phyloP scores from a whole-genome alignment of 2,888 invertebrate genomes.

The Napeogenes inachia region DNA sequence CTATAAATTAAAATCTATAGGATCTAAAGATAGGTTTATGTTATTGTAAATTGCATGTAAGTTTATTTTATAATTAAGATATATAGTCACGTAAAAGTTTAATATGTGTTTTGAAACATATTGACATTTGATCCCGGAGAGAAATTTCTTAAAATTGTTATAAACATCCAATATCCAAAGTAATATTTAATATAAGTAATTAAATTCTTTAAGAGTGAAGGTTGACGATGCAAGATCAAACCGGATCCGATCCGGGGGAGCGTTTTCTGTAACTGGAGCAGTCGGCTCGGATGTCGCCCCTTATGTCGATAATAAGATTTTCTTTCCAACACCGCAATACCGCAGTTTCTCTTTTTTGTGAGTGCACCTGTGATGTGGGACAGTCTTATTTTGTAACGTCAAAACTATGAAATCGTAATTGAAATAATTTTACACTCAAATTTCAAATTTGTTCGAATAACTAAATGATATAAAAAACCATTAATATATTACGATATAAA shows the following conservation, averaged over 20 bases:
- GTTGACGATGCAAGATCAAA: conserved; percentile 65
- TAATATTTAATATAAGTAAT: conserved; percentile 51
- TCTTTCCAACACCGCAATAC: conserved; percentile 63
- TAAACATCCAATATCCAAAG: conserved; percentile 38
- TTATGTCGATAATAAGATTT: conserved; percentile 73
- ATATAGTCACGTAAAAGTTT: not conserved
- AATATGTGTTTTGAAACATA: not conserved
- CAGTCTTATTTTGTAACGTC: conserved; percentile 63
- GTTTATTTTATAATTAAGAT: not conserved
- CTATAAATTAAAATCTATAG: not conserved
- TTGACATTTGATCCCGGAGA: not conserved
- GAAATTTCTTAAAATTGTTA: conserved; percentile 7
- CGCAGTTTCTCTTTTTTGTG: conserved; percentile 73
- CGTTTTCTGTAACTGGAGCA: conserved; percentile 75
- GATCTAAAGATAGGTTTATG: not conserved
- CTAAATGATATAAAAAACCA: no score
- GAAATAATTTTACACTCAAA: no score
- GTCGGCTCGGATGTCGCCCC: conserved; percentile 71
- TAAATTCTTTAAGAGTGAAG: conserved; percentile 67
- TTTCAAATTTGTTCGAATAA: not conserved
- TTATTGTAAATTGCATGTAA: not conserved
- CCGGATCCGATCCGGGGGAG: conserved; percentile 71
- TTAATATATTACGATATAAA: not conserved
- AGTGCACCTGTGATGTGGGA: conserved; percentile 67
- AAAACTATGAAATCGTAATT: conserved; percentile 50